Conservation (phyloP, 2,888 invertebrate species). For the Allophyes oxyacanthae region DNA sequence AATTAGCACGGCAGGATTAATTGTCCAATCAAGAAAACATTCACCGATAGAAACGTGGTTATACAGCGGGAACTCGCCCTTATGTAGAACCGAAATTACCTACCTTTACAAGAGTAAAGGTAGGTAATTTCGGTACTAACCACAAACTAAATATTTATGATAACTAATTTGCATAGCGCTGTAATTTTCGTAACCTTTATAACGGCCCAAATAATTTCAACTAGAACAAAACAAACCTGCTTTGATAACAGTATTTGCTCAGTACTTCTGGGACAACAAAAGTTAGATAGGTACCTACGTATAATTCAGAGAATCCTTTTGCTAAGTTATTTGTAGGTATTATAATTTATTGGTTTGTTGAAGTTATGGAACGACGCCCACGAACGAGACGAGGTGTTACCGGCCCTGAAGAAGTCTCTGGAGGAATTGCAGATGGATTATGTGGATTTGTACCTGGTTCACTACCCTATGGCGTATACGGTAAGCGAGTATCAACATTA, state of each 20-base stretch:
- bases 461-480: constrained; percentile 93
- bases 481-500: no score
- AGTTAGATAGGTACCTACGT: constrained; percentile 37
- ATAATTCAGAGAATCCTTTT: constrained; percentile 39
- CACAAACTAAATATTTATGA: constrained; percentile 46
- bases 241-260: constrained; percentile 48
- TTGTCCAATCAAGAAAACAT: no score
- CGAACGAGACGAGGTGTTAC: constrained; percentile 90
- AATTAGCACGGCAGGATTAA: no score
- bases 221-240: constrained; percentile 38
- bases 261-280: constrained; percentile 47
- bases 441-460: constrained; percentile 94
- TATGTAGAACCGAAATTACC: no score
- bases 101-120: no score
- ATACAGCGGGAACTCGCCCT: no score
- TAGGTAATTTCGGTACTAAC: constrained; percentile 25
- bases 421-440: constrained; percentile 91
- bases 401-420: constrained; percentile 90
- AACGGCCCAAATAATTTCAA: constrained; percentile 28
- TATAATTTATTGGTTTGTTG: constrained; percentile 58
- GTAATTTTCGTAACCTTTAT: constrained; percentile 42
- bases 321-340: constrained; percentile 38
- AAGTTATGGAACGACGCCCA: constrained; percentile 89
- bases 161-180: constrained; percentile 41
- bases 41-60: no score